Base-by-base conservation (phyloP, 2,888 invertebrate species). In the Parnassius orleans region DNA sequence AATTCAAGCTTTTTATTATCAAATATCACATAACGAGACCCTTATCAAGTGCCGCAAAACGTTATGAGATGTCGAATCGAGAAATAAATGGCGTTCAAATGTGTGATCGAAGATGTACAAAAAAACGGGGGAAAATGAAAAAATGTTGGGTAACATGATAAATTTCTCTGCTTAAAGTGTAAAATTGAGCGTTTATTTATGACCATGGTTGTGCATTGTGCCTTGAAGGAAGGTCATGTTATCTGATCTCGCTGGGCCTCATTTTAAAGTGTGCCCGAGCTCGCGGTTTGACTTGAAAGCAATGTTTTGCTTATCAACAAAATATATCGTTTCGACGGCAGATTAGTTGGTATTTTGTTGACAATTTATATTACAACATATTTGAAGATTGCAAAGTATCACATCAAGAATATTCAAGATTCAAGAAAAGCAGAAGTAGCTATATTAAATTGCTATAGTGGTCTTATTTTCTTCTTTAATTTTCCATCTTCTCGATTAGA, bases 21-120 rank as follows among this genome's bases (percentile, higher is more conserved):
- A 82, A 81, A 86, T 82, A 82, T 80, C 81, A 79, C 81, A 82
- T 81, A 81, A 83, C 85, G 83, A 87, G 82, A 85, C 86, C 86
- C 87, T 86, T 83, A 86, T 89, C 87, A 87, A 80, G 70, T 74
- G 72, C 75, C 78, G 78, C 77, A 78, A 80, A 82, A 82, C 80
- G 81, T 79, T 78, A 86, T 78, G 80, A 81, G 81, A 83, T 80
- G 82, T 81, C 84, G 83, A 86, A 81, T 78, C 77, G 78, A 77
- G 79, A 85, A 86, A 89, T 90, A 88, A 90, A 90, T 88, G 86
- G 81, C 82, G 80, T 86, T 88, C 83, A 86, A 87, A 90, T 86
- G 88, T 87, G 89, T 88, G 87, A 90, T 88, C 81, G 83, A 84
- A 90, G 88, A 87, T 86, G 87, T 86, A 86, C 84, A 86, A 86